Evolutionary conservation across 1,140 invertebrate species (phyloP).

Genomic region (Brachionus angularis): DNA sequence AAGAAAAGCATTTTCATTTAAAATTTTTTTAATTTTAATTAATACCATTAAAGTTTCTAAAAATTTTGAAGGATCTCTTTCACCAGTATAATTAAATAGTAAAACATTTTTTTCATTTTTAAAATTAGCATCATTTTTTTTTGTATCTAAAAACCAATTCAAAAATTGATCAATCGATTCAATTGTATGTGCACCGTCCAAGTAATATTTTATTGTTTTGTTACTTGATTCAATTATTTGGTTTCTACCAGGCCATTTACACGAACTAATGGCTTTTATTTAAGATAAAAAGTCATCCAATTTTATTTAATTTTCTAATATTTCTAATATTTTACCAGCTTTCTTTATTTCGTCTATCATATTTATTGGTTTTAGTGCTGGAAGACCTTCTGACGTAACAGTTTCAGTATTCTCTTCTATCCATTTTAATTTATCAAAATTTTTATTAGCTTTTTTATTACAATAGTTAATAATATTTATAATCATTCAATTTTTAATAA

Average conservation of each 20-base stretch:
- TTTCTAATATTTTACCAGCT: slow-evolving; percentile 20
- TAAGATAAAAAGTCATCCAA: too few species aligned
- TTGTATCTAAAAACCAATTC: slow-evolving; percentile 20
- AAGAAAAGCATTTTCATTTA: neutral
- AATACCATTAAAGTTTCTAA: slow-evolving; percentile 37
- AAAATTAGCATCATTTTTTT: slow-evolving; percentile 5
- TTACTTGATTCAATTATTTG: slow-evolving; percentile 31
- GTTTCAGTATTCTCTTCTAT: neutral
- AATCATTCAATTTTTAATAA: neutral
- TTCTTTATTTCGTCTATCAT: neutral
- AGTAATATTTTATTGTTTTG: slow-evolving; percentile 21
- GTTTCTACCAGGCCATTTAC: slow-evolving; percentile 40
- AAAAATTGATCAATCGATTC: slow-evolving; percentile 42
- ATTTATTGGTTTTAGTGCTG: neutral
- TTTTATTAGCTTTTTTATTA: neutral
- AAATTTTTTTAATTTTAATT: neutral
- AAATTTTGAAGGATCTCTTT: slow-evolving; percentile 35
- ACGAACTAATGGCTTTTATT: slow-evolving; percentile 12
- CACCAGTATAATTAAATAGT: slow-evolving; percentile 38
- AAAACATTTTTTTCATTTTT: slow-evolving; percentile 18
- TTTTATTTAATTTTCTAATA: too few species aligned
- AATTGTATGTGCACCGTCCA: slow-evolving; percentile 40
- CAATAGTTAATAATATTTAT: neutral
- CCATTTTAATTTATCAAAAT: slow-evolving; percentile 14
- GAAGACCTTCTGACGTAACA: neutral